Conservation (phyloP, 2,888 invertebrate genomes). For the Acheta domesticus region DNA sequence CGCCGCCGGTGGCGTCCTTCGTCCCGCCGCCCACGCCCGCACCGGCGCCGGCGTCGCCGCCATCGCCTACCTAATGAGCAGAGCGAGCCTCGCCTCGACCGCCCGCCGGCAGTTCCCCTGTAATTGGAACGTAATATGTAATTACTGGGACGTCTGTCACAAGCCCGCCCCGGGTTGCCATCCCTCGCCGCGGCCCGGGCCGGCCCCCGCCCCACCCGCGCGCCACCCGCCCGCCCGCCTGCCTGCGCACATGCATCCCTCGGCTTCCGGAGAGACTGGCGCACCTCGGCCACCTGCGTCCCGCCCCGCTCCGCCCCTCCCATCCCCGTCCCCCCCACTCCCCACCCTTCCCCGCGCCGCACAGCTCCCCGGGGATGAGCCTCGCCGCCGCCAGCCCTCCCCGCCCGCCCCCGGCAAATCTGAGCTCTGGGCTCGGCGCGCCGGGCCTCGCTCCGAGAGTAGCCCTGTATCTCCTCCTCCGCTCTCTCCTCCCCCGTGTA, state of each 20-base stretch:
- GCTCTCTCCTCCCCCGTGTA: neutral
- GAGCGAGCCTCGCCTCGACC: neutral
- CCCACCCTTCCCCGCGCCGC: neutral
- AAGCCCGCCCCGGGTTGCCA: neutral
- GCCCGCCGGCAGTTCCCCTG: slow-evolving; percentile 1
- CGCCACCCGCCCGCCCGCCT: neutral
- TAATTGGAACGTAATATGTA: slow-evolving; percentile 18
- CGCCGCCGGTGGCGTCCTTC: neutral
- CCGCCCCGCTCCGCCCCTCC: neutral
- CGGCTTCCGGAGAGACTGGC: neutral
- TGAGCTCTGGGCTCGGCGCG: neutral
- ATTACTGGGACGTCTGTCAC: slow-evolving; percentile 18
- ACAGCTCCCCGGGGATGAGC: neutral
- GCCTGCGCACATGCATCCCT: neutral
- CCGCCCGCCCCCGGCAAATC: neutral
- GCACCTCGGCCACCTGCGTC: neutral
- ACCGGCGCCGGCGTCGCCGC: neutral
- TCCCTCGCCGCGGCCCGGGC: neutral
- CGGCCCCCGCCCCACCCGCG: neutral
- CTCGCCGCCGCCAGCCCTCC: neutral
- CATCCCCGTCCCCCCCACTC: neutral
- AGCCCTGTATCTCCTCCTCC: neutral
- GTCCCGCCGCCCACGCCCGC: neutral
- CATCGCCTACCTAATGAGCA: slow-evolving; percentile 18
- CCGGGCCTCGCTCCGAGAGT: neutral